phyloP scores from a whole-genome alignment of 2,888 invertebrate genomes.

The Ischnus inquisitorius region DNA sequence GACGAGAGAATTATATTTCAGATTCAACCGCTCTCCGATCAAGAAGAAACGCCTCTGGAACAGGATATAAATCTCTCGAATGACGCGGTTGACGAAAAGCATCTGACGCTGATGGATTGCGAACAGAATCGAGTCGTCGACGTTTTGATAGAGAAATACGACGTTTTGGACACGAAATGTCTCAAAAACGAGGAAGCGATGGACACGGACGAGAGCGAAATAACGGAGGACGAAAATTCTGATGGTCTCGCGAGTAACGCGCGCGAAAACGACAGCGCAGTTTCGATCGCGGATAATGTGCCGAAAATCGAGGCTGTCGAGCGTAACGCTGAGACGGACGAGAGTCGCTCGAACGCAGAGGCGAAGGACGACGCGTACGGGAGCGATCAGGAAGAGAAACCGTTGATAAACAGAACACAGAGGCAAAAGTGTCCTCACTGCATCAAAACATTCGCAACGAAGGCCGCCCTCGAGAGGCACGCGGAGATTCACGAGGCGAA shows the following conservation, averaged over 20 bases:
- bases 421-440: conserved; percentile 79
- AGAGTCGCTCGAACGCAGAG: conserved; percentile 1
- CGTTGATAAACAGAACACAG: conserved; percentile 76
- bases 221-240: conserved; percentile 29
- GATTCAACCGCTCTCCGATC: conserved; percentile 52
- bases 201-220: conserved; percentile 42
- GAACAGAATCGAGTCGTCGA: conserved; percentile 25
- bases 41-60: conserved; percentile 20
- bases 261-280: conserved; percentile 22
- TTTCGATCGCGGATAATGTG: not conserved
- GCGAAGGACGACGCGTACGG: conserved; percentile 60
- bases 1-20: conserved; percentile 62
- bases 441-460: conserved; percentile 78
- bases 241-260: not conserved
- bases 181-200: conserved; percentile 34
- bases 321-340: not conserved
- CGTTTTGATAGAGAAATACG: conserved; percentile 65
- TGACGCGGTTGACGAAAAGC: conserved; percentile 21
- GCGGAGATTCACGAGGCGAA: conserved; percentile 77
- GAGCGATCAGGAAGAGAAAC: conserved; percentile 78
- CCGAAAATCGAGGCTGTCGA: not conserved
- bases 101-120: conserved; percentile 3
- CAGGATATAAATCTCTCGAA: conserved; percentile 9
- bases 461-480: conserved; percentile 77
- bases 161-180: conserved; percentile 12